Conservation (phyloP, 30 jellyfish, hydroid and myxozoan species). For the Clytia hemisphaerica region DNA sequence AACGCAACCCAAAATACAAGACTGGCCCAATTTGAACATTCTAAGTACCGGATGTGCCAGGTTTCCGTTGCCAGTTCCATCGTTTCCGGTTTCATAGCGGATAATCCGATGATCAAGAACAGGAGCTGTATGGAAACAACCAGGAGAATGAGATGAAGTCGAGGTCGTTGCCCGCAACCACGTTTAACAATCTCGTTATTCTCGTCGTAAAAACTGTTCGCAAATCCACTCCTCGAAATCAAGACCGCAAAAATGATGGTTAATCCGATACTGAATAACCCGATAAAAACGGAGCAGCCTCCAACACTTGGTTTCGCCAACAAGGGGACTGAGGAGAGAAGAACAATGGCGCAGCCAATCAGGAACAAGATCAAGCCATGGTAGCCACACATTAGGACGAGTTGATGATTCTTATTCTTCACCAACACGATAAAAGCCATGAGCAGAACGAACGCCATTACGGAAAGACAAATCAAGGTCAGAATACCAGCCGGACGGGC, state of each 20-base stretch:
- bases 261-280: slow-evolving; percentile 58
- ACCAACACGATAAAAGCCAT: slow-evolving; percentile 80
- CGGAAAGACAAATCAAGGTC: no score
- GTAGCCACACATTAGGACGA: slow-evolving; percentile 56
- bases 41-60: slow-evolving; percentile 75
- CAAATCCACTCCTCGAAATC: slow-evolving; percentile 32
- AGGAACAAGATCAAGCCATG: slow-evolving; percentile 50
- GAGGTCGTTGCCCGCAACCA: slow-evolving; percentile 55
- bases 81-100: slow-evolving; percentile 16
- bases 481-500: no score
- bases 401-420: slow-evolving; percentile 66
- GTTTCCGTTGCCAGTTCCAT: slow-evolving; percentile 41
- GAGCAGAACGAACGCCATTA: no score
- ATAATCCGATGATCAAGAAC: slow-evolving; percentile 46
- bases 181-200: slow-evolving; percentile 45
- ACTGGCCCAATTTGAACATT: slow-evolving; percentile 66
- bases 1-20: slow-evolving; percentile 70
- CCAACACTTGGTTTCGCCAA: slow-evolving; percentile 49
- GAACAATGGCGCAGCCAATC: slow-evolving; percentile 45
- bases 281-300: slow-evolving; percentile 55
- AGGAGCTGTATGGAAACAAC: slow-evolving; percentile 40
- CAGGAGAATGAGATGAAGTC: slow-evolving; percentile 32
- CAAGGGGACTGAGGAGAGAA: slow-evolving; percentile 79
- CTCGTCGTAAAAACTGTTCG: slow-evolving; percentile 45
- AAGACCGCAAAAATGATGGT: slow-evolving; percentile 78